Evolutionary conservation across 2,888 invertebrate species (phyloP).

Genomic region (Agrochola circellaris): DNA sequence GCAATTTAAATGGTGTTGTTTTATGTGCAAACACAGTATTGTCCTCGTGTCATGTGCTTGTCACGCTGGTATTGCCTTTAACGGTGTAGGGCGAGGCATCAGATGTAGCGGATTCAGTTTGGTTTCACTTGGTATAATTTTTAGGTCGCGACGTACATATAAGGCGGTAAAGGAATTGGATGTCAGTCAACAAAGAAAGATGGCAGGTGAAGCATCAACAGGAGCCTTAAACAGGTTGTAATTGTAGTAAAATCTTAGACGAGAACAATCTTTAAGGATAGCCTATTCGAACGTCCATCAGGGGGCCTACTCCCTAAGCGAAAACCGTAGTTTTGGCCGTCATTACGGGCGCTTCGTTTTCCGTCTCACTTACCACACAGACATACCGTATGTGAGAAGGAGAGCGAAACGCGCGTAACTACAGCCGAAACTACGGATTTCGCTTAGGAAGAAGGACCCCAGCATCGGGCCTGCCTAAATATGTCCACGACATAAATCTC

Average conservation of each 20-base stretch:
- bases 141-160: background rate
- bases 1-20: conserved; percentile 74
- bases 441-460: no score
- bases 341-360: no score
- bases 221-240: background rate
- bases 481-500: background rate
- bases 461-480: background rate
- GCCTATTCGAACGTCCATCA: no score
- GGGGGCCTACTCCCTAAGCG: background rate
- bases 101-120: conserved; percentile 37
- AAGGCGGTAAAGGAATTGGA: background rate
- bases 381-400: no score
- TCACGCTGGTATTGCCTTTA: conserved; percentile 64
- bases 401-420: no score
- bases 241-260: background rate
- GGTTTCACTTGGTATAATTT: conserved; percentile 22
- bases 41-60: conserved; percentile 70
- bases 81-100: conserved; percentile 8
- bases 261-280: no score
- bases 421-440: no score
- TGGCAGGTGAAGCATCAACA: background rate
- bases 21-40: conserved; percentile 75
- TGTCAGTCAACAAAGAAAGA: background rate
- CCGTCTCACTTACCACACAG: no score
- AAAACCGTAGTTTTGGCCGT: no score